Base-by-base conservation (phyloP, 2,113 vertebrate species). In the Emydura subglobosa region DNA sequence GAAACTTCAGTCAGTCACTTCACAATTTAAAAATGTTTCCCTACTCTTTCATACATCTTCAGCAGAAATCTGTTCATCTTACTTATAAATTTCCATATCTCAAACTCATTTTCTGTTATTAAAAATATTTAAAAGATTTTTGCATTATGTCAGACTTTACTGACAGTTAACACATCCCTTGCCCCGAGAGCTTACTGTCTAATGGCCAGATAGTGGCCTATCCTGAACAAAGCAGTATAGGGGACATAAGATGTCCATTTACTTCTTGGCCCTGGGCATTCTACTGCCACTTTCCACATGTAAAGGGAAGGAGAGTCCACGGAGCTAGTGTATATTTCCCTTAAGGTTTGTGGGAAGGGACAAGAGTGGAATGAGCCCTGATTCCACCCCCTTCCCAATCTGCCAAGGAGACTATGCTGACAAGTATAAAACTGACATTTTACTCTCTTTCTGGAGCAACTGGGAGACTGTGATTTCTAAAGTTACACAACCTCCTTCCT, bases 11-110 rank as follows among this genome's bases (percentile, higher is more conserved):
- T 82, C 72, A 97, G 88, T 50, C 61, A 90, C 27, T 50, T 81
- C 95, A 95, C 79, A 13, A 93, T 51, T 97, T 95, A 54, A 96
- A 94, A 97, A 68, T 87, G 89, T 86, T 96, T 92, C 54, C 82
- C 44, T 25, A 81, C 51, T 53, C 55, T 74, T 91, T 16, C 44
- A 53, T 49, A 65, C 7, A 39, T 42, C 86, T 87, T 34, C 47
- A 54, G 79, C 16, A 65, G 91, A 57, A 72, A 72, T 72, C 19
- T 72, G n/a, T 72, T 72, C n/a, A 72, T 72, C 65, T 39, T 22
- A 72, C 19, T 72, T 39, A 72, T 19, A 22, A 47, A 78, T 42
- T 13, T 47, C 68, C n/a, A 74, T 39, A 72, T 72, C 19, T 39
- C n/a, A 72, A 72, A 72, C 21, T 42, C n/a, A 72, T 22, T 74